A percentile compares a stretch with the other conserved stretches of the same genome.
Conservation (phyloP, 1,140 invertebrate species). For the Venustaconcha ellipsiformis region DNA sequence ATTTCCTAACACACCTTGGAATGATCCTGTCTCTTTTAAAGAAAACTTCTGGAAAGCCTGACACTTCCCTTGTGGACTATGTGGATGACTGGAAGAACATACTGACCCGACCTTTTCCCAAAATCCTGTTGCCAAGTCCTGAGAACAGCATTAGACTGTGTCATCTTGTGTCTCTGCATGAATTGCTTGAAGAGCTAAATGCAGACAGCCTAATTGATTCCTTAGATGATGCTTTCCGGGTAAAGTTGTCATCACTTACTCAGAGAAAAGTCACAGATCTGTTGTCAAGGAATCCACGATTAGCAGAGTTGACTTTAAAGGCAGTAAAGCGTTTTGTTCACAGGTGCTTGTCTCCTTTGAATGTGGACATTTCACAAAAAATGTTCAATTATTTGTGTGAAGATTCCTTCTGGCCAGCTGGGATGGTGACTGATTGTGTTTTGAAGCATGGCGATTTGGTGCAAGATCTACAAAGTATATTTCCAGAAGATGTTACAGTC, state of each 20-base stretch:
- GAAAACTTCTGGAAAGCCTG: conserved; percentile 1
- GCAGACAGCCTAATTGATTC: conserved; percentile 15
- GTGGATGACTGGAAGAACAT: background rate
- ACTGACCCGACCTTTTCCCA: conserved; percentile 4
- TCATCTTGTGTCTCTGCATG: conserved; percentile 18
- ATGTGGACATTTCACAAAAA: too few species aligned
- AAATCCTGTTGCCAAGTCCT: conserved; percentile 7
- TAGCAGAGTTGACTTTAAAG: conserved; percentile 1
- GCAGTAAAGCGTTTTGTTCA: conserved; percentile 20
- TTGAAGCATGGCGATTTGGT: too few species aligned
- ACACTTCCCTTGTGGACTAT: conserved; percentile 6
- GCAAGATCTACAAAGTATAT: too few species aligned
- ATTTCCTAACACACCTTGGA: conserved; percentile 14
- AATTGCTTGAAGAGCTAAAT: conserved; percentile 20
- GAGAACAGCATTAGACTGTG: conserved; percentile 5
- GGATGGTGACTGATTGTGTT: too few species aligned
- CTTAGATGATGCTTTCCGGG: conserved; percentile 1
- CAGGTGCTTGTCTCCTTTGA: background rate
- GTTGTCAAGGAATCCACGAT: background rate
- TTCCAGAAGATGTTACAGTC: too few species aligned
- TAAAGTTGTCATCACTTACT: background rate
- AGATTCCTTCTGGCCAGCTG: too few species aligned
- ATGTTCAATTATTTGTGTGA: too few species aligned
- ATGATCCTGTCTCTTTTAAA: conserved; percentile 24
- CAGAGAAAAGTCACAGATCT: conserved; percentile 2